phyloP scores from a whole-genome alignment of 1,140 invertebrate genomes.

The Microplitis demolitor region DNA sequence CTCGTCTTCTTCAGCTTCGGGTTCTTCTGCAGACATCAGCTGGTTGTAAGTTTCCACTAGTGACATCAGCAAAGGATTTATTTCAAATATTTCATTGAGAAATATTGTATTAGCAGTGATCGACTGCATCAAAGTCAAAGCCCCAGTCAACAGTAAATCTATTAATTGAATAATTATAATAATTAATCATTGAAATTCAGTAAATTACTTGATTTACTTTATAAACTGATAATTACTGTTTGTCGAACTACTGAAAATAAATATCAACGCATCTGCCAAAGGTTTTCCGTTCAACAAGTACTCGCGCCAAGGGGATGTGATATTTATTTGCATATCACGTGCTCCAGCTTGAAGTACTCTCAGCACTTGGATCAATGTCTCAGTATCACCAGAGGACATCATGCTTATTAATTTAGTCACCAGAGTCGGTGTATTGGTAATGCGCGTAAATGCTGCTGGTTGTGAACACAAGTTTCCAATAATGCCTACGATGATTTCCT shows the following conservation, averaged over 20 bases:
- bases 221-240: slow-evolving; percentile 60
- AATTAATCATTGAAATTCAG: background rate
- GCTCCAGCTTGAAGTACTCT: slow-evolving; percentile 66
- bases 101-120: slow-evolving; percentile 30
- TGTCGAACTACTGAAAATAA: slow-evolving; percentile 71
- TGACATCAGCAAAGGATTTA: slow-evolving; percentile 34
- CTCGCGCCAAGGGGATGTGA: slow-evolving; percentile 59
- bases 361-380: slow-evolving; percentile 70
- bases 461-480: slow-evolving; percentile 74
- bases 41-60: slow-evolving; percentile 42
- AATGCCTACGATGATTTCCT: slow-evolving; percentile 76
- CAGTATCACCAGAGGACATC: slow-evolving; percentile 66
- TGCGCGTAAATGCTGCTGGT: slow-evolving; percentile 53
- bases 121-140: slow-evolving; percentile 41
- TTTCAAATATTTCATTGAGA: slow-evolving; percentile 33
- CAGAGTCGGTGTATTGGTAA: slow-evolving; percentile 56
- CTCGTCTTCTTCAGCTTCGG: slow-evolving; percentile 11
- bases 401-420: slow-evolving; percentile 62
- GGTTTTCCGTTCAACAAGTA: slow-evolving; percentile 57
- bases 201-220: background rate
- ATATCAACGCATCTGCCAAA: slow-evolving; percentile 65
- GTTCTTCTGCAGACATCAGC: slow-evolving; percentile 29
- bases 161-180: slow-evolving; percentile 28
- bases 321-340: slow-evolving; percentile 60
- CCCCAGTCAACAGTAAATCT: slow-evolving; percentile 46